These are phyloP conservation scores for Vanacampus margaritifer DNA, from an alignment of 2,113 vertebrate genomes.

Conservation along the genomic window DNA sequence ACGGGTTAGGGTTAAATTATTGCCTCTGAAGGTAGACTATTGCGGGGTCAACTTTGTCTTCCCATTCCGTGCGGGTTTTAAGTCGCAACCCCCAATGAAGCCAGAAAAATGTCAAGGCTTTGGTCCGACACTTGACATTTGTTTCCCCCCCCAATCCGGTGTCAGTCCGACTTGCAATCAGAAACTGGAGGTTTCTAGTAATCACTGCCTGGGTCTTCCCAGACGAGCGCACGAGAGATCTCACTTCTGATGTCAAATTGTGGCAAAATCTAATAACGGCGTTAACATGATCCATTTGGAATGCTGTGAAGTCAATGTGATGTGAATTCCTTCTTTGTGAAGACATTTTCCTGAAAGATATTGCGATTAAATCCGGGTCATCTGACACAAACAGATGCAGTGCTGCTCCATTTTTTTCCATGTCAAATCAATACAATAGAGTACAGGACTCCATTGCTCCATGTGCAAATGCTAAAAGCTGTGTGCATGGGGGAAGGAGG, in stretches of 20 bases:
- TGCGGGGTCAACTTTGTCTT: neutral
- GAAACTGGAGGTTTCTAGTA: neutral
- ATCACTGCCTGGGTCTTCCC: neutral
- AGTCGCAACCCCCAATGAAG: neutral
- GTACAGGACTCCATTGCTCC: conserved; percentile 4
- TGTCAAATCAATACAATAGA: conserved; percentile 24
- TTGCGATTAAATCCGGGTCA: conserved; percentile 57
- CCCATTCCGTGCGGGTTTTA: neutral
- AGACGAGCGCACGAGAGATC: neutral
- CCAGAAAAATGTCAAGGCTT: neutral
- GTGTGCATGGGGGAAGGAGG: neutral
- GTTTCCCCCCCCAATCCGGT: neutral
- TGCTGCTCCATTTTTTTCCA: conserved; percentile 33
- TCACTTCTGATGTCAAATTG: neutral
- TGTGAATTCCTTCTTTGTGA: neutral
- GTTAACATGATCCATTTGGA: neutral
- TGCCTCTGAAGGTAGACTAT: neutral
- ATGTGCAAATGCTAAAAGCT: conserved; percentile 14
- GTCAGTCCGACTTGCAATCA: neutral
- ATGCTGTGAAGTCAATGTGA: neutral
- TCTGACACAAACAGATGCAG: conserved; percentile 38
- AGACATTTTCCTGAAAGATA: conserved; percentile 17
- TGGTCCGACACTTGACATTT: too few species aligned
- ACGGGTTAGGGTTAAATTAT: too few species aligned
- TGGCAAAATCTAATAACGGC: neutral